A percentile compares a stretch with the other conserved stretches of the same genome.
Conservation (phyloP, 2,113 vertebrate genomes). For the Saccopteryx bilineata region DNA sequence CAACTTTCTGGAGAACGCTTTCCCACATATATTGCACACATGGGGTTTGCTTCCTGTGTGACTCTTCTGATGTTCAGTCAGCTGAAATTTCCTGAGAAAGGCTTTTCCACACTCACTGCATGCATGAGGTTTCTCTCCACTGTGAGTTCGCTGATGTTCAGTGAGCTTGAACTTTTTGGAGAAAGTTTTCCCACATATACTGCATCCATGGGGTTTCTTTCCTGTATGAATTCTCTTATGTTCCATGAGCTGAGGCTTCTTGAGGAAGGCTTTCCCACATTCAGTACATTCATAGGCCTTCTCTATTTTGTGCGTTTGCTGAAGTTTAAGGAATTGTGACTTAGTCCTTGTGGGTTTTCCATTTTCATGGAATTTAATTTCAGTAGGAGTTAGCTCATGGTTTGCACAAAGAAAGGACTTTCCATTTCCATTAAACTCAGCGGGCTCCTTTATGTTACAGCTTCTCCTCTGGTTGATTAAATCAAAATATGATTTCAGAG, state of each 20-base stretch:
- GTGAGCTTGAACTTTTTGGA: conserved; percentile 46
- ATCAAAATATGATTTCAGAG: neutral
- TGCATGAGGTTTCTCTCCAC: conserved; percentile 64
- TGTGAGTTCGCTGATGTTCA: conserved; percentile 53
- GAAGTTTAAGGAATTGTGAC: conserved; percentile 14
- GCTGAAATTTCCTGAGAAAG: neutral
- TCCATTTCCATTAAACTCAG: conserved; percentile 5
- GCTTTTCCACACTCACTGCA: neutral
- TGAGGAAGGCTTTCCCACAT: conserved; percentile 63
- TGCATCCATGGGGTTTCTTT: too few relatives aligned
- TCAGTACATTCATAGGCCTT: neutral
- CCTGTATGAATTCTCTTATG: neutral
- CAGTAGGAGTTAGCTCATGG: conserved; percentile 27
- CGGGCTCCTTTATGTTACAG: neutral
- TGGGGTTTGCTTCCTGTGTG: conserved; percentile 55
- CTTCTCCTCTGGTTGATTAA: neutral
- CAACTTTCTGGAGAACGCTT: conserved; percentile 65
- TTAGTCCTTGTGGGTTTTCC: conserved; percentile 10
- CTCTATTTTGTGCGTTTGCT: conserved; percentile 5
- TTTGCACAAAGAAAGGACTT: neutral
- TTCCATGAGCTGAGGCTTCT: conserved; percentile 28
- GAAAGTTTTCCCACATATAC: neutral
- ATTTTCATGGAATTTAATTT: conserved; percentile 13
- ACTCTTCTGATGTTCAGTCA: conserved; percentile 55
- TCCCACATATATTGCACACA: conserved; percentile 48